A percentile compares a stretch with the other conserved stretches of the same genome.
These are phyloP conservation scores for Mormyrus lacerda DNA, from an alignment of 2,113 vertebrate species.

Conservation along the genomic window DNA sequence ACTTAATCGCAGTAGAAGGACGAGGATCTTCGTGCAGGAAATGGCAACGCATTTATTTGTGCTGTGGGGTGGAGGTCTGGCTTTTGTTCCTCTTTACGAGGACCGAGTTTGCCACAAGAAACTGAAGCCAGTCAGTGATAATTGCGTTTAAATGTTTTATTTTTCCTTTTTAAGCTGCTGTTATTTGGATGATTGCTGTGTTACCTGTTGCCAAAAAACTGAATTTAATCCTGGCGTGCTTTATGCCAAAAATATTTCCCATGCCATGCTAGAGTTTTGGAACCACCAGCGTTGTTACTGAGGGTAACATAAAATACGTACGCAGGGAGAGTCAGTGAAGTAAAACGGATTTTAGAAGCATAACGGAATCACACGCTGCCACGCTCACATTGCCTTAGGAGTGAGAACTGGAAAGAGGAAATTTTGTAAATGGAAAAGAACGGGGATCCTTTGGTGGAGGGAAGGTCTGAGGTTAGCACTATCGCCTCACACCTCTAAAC, in stretches of 20 bases:
- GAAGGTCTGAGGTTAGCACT: not conserved
- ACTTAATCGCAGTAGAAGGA: not conserved
- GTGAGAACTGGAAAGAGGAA: not conserved
- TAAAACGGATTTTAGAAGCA: not conserved
- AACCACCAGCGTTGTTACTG: not conserved
- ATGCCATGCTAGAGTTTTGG: not conserved
- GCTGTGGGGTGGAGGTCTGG: too few species aligned
- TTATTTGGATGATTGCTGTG: not conserved
- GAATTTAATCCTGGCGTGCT: not conserved
- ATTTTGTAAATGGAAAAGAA: not conserved
- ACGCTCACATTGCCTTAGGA: not conserved
- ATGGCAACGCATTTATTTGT: not conserved
- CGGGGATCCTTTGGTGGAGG: not conserved
- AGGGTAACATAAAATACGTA: not conserved
- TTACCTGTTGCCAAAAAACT: not conserved
- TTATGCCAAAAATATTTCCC: not conserved
- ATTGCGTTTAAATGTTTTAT: constrained; percentile 1
- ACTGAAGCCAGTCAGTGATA: not conserved
- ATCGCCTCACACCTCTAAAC: not conserved
- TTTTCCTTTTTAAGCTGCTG: constrained; percentile 17
- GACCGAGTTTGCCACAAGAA: not conserved
- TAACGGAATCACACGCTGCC: not conserved
- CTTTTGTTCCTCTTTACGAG: not conserved
- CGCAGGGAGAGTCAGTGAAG: not conserved
- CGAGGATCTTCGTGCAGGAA: not conserved